Base-by-base conservation (phyloP, 2,113 vertebrate species). In the Alexandromys fortis region DNA sequence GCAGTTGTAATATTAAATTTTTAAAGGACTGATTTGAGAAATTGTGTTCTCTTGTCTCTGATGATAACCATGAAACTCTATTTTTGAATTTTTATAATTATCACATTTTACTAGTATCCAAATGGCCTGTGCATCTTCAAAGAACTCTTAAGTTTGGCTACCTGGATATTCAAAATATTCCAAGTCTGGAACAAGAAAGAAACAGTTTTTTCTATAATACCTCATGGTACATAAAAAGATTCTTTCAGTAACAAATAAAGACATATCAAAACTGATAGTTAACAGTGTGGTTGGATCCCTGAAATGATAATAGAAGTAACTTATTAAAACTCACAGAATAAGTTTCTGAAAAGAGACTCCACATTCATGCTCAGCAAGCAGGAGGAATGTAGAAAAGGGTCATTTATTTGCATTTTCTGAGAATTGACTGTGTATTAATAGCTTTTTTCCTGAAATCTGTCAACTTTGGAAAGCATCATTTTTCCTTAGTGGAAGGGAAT, bases 21-120 rank as follows among this genome's bases (percentile, higher is more conserved):
- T 77, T 92, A 33, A 94, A 92, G n/a, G 1, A 93, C 38, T 83
- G 26, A 96, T 92, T 65, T 47, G 75, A 91, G 12, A 90, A 85
- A 70, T 90, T 76, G 4, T 42, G 16, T 91, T 95, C 1, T 72
- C 3, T 35, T 86, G 2, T 93, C 4, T 72, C 30, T 13, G n/a
- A 11, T 94, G 24, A 91, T 77, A 95, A 24, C 30, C 67, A 10
- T 86, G 35, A 87, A 5, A 73, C 6, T 24, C 52, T 21, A 89
- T n/a, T 38, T n/a, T 94, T 28, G 19, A 73, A 3, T 68, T 81
- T 35, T 35, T 19, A 52, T 26, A 81, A 2, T 90, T 21, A 67
- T 9, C 49, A 38, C 9, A 70, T 55, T 68, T 79, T 49, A 26
- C 28, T 94, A n/a, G 11, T 42, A 94, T 77, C 13, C 28, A 94